These are phyloP conservation scores for Phaenicophaeus curvirostris DNA, from an alignment of 2,797 vertebrate species.

Conservation along the genomic window DNA sequence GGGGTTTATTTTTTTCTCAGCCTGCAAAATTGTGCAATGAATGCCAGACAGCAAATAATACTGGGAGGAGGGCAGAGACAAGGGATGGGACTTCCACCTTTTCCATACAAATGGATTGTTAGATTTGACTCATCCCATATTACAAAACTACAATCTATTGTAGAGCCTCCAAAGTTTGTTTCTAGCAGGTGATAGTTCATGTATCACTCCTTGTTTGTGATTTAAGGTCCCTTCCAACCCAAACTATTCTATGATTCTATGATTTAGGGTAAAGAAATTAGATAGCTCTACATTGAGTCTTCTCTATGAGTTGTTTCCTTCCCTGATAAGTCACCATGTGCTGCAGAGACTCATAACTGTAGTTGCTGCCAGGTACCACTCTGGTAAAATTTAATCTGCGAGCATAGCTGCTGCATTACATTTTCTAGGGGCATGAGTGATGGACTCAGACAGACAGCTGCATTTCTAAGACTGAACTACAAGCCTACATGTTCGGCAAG, in stretches of 20 bases:
- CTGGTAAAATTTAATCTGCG: not conserved
- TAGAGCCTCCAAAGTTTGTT: not conserved
- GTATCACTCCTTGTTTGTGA: not conserved
- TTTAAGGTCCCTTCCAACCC: not conserved
- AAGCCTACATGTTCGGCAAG: not conserved
- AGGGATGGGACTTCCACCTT: not conserved
- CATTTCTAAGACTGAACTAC: not conserved
- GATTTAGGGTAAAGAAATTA: not conserved
- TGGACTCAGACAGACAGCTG: not conserved
- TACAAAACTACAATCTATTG: not conserved
- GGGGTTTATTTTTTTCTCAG: not conserved
- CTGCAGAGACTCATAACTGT: accelerated
- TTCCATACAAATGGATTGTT: not conserved
- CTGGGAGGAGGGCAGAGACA: not conserved
- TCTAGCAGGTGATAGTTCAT: not conserved
- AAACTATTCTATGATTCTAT: no score
- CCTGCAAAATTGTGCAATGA: accelerated
- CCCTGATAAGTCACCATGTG: not conserved
- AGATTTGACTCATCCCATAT: not conserved
- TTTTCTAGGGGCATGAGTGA: not conserved
- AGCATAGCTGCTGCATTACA: not conserved
- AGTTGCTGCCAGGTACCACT: not conserved
- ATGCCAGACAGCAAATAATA: not conserved
- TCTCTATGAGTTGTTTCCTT: not conserved
- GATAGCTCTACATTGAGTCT: not conserved